Percentiles rank a stretch among this genome's conserved stretches.
These are phyloP conservation scores for Schizaphis graminum DNA, from an alignment of 2,888 invertebrate genomes.

Conservation along the genomic window DNA sequence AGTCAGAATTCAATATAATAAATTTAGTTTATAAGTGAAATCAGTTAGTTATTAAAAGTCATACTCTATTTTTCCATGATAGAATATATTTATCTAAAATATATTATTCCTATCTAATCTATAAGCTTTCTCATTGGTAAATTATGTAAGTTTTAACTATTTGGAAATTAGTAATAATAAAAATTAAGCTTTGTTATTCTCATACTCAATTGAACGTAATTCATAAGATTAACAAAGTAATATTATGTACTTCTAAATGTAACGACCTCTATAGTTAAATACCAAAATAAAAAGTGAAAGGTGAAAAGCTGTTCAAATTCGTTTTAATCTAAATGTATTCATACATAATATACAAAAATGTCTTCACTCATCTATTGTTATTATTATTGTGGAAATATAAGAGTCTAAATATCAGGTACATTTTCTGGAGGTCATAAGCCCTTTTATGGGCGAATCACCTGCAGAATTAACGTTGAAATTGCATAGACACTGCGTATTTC, in stretches of 20 bases:
- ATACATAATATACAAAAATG: slow-evolving; percentile 21
- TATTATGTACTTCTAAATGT: neutral
- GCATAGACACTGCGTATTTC: slow-evolving; percentile 9
- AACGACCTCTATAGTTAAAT: neutral
- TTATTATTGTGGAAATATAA: slow-evolving; percentile 5
- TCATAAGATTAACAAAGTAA: slow-evolving; percentile 1
- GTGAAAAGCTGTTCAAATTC: slow-evolving; percentile 13
- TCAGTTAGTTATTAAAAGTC: neutral
- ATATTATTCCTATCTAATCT: neutral
- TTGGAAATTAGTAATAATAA: neutral
- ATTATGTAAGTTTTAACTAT: neutral
- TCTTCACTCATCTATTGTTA: slow-evolving; percentile 2
- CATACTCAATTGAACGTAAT: neutral
- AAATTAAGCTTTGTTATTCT: neutral
- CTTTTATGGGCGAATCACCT: slow-evolving; percentile 55
- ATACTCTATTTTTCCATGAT: neutral
- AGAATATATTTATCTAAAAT: neutral
- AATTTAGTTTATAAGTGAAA: neutral
- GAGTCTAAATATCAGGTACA: neutral
- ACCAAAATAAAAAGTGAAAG: slow-evolving; percentile 39
- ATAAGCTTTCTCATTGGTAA: neutral
- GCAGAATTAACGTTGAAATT: slow-evolving; percentile 38
- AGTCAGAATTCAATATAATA: neutral
- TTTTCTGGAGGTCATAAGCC: slow-evolving; percentile 32
- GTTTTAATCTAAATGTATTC: neutral